These are phyloP conservation scores for Habrosyne pyritoides DNA, from an alignment of 2,888 invertebrate species.

Conservation along the genomic window DNA sequence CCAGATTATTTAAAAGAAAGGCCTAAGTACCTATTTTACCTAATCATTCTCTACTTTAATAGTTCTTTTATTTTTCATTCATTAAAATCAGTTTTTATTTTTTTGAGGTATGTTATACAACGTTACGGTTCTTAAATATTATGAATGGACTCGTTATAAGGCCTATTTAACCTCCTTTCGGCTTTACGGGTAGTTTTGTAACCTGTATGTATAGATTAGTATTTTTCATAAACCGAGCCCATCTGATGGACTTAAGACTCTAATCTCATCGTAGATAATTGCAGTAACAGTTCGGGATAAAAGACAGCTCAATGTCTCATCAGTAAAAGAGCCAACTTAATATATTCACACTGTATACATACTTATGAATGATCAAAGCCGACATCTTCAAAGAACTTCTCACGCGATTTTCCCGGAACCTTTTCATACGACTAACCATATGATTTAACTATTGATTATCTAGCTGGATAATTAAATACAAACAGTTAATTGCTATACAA, in stretches of 20 bases:
- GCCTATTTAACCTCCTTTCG: too few species aligned
- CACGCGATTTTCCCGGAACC: conserved; percentile 2
- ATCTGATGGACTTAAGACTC: background rate
- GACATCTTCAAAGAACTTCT: background rate
- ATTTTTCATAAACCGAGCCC: background rate
- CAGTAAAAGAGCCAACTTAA: background rate
- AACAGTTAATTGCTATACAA: background rate
- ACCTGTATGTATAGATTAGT: too few species aligned
- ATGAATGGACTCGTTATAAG: too few species aligned
- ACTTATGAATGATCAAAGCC: background rate
- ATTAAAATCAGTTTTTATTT: too few species aligned
- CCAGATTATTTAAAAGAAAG: too few species aligned
- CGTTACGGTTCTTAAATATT: too few species aligned
- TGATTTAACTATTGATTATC: background rate
- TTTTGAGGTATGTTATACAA: too few species aligned
- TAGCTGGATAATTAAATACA: background rate
- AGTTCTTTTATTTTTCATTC: too few species aligned
- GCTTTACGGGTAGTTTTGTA: too few species aligned
- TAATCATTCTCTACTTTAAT: too few species aligned
- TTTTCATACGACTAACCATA: background rate
- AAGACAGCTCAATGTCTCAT: background rate
- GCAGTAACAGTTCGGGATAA: too few species aligned
- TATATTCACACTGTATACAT: background rate
- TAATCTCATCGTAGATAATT: background rate
- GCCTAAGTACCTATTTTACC: too few species aligned